Evolutionary conservation across 2,113 vertebrate genomes (phyloP).

Genomic region (Petrocephalus zakoni): DNA sequence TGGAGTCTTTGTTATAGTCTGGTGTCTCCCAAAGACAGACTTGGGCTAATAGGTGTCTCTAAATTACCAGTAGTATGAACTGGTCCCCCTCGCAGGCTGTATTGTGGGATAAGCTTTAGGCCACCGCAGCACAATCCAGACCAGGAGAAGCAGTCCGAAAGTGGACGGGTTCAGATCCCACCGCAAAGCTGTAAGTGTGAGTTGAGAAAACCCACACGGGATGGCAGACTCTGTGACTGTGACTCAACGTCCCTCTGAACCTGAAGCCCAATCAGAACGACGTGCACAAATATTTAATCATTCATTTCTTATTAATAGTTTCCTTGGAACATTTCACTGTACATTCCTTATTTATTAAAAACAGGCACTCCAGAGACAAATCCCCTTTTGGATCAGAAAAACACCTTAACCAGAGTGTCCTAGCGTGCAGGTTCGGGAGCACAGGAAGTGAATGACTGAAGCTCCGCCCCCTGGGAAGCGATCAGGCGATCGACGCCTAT

Average conservation of each 20-base stretch:
- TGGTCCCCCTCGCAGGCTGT: background rate
- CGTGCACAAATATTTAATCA: background rate
- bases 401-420: background rate
- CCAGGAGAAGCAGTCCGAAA: background rate
- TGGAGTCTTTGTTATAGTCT: background rate
- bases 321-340: background rate
- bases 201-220: background rate
- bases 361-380: background rate
- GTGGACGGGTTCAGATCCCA: background rate
- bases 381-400: background rate
- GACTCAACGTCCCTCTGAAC: background rate
- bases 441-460: background rate
- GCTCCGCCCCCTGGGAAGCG: background rate
- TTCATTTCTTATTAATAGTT: background rate
- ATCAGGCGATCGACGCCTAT: slow-evolving; percentile 19
- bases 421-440: background rate
- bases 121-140: background rate
- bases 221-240: background rate
- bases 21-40: background rate
- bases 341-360: background rate
- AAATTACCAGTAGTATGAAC: background rate
- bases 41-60: background rate
- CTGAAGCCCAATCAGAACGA: background rate
- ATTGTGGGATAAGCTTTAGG: background rate
- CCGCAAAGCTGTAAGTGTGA: background rate